A percentile compares a stretch with the other conserved stretches of the same genome.
Conservation (phyloP, 2,113 vertebrate genomes). For the Petromus typicus region DNA sequence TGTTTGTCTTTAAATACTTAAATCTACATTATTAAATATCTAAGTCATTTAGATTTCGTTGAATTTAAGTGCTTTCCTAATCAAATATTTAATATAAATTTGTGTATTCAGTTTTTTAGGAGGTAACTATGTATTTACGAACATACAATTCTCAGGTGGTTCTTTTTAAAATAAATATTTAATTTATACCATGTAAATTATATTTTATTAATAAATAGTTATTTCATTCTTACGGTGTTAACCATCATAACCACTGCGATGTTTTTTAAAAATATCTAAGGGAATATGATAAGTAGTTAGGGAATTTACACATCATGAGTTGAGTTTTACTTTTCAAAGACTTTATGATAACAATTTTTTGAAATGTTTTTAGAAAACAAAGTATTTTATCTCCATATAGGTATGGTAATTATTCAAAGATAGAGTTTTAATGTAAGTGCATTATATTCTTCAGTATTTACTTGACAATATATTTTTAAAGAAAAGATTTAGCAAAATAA, state of each 20-base stretch:
- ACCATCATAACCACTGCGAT: not conserved
- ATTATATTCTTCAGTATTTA: conserved; percentile 23
- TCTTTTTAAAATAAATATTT: not conserved
- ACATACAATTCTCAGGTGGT: not conserved
- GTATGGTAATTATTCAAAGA: not conserved
- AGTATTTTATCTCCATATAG: not conserved
- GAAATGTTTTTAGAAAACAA: conserved; percentile 25
- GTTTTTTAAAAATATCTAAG: conserved; percentile 27
- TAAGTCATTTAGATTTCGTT: not conserved
- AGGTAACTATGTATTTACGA: not conserved
- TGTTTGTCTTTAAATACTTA: conserved; percentile 48
- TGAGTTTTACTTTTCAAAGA: conserved; percentile 19
- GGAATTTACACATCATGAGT: conserved; percentile 2
- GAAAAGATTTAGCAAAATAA: not conserved
- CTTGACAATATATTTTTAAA: not conserved
- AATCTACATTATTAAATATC: conserved; percentile 1
- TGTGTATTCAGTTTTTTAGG: not conserved
- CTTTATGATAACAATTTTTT: not conserved
- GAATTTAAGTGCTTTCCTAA: not conserved
- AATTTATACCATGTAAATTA: not conserved
- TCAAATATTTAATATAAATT: conserved; percentile 31
- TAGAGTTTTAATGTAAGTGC: not conserved
- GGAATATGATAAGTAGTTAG: not conserved
- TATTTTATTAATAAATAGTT: not conserved
- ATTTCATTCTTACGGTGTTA: not conserved